phyloP scores from a whole-genome alignment of 2,113 vertebrate genomes.

The Lycocorax pyrrhopterus region DNA sequence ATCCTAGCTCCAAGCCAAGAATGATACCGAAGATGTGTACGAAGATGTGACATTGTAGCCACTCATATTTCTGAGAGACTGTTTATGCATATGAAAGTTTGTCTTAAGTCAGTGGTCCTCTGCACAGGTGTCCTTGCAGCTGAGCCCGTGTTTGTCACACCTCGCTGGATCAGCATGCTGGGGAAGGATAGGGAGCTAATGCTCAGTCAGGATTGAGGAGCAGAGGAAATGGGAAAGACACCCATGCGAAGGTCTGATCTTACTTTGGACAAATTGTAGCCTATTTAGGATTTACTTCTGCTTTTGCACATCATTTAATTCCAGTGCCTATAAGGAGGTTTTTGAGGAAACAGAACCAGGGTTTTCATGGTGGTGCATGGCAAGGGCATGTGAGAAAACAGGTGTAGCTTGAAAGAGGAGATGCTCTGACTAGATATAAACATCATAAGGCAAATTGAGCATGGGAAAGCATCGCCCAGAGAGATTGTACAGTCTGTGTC shows the following conservation, averaged over 20 bases:
- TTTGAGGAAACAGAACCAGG: neutral
- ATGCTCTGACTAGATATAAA: neutral
- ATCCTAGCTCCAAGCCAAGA: neutral
- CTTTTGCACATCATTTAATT: neutral
- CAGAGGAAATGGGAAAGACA: neutral
- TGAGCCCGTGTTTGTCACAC: neutral
- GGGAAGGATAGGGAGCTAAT: neutral
- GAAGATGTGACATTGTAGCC: neutral
- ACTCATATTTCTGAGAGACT: neutral
- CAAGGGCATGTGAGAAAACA: neutral
- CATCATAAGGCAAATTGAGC: neutral
- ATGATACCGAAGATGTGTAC: neutral
- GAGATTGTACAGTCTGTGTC: neutral
- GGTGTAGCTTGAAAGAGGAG: neutral
- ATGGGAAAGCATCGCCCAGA: neutral
- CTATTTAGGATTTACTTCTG: neutral
- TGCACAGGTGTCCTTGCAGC: neutral
- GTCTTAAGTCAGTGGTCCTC: neutral
- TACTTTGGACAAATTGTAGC: neutral
- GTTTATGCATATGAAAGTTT: neutral
- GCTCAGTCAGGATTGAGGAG: neutral
- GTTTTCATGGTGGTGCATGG: neutral
- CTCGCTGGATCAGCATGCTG: neutral
- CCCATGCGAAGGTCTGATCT: rapidly evolving
- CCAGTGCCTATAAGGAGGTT: neutral